phyloP scores from a whole-genome alignment of 1,140 invertebrate species.

The Atta colombica region DNA sequence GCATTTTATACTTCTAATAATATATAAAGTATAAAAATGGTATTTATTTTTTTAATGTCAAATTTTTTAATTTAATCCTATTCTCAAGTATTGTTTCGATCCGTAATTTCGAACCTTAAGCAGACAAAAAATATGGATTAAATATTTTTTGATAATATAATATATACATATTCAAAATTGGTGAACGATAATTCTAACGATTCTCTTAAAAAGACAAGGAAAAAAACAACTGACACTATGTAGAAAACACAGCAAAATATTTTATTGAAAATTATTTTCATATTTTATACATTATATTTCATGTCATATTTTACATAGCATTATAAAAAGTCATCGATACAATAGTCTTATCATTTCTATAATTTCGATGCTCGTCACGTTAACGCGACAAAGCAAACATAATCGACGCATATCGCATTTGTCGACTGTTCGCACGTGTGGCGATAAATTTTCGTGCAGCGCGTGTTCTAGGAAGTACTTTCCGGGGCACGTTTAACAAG shows the following conservation, averaged over 20 bases:
- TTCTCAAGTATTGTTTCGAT: no score
- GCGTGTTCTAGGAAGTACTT: slow-evolving; percentile 54
- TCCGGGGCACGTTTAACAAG: slow-evolving; percentile 68
- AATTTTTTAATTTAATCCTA: no score
- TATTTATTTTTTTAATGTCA: no score
- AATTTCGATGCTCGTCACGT: slow-evolving; percentile 20
- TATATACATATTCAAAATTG: no score
- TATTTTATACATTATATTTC: slow-evolving; percentile 36
- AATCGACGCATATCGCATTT: slow-evolving; percentile 58
- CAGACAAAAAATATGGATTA: no score
- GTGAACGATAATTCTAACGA: no score
- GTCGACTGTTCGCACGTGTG: slow-evolving; percentile 70
- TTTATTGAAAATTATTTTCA: slow-evolving; percentile 47
- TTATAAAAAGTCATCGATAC: slow-evolving; percentile 52
- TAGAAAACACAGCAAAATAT: slow-evolving; percentile 48
- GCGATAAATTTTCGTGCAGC: slow-evolving; percentile 66
- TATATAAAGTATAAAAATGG: no score
- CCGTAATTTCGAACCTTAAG: no score
- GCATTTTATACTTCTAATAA: no score
- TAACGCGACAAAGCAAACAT: slow-evolving; percentile 29
- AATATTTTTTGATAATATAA: no score
- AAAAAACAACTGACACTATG: no score
- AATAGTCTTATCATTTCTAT: slow-evolving; percentile 12
- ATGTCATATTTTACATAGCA: slow-evolving; percentile 34
- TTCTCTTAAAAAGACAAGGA: background rate